Conservation (phyloP, 1,140 invertebrate genomes). For the Diuraphis noxia region DNA sequence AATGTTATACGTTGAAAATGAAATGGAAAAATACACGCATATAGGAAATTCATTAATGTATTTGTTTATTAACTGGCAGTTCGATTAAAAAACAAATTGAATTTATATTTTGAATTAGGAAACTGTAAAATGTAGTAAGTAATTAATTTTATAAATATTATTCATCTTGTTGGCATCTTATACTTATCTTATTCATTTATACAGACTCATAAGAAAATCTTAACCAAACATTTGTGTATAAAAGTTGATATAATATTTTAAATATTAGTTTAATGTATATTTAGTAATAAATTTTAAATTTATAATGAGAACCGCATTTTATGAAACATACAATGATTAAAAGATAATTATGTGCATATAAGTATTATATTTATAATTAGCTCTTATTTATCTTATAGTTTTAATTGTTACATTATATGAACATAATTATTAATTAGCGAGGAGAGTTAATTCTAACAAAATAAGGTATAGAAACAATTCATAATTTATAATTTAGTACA, state of each 20-base stretch:
- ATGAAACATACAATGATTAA: neutral
- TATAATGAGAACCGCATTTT: neutral
- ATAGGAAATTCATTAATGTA: neutral
- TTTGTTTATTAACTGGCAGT: neutral
- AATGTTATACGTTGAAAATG: neutral
- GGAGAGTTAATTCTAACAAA: no score
- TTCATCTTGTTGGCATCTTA: neutral
- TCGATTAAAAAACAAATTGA: neutral
- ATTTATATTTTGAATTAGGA: neutral
- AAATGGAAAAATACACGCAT: neutral
- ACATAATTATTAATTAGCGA: neutral
- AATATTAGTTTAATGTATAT: neutral
- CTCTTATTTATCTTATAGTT: neutral
- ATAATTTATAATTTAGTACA: no score
- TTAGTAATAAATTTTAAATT: neutral
- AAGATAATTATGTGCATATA: neutral
- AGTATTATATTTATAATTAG: neutral
- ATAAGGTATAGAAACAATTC: no score
- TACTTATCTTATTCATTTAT: neutral
- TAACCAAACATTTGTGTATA: neutral
- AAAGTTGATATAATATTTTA: neutral
- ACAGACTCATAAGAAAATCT: neutral
- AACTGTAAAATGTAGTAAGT: neutral
- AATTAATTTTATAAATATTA: neutral
- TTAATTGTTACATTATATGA: neutral